Percentiles rank a stretch among this genome's conserved stretches.
phyloP scores from a whole-genome alignment of 2,113 vertebrate species.

The Antechinus stuartii region DNA sequence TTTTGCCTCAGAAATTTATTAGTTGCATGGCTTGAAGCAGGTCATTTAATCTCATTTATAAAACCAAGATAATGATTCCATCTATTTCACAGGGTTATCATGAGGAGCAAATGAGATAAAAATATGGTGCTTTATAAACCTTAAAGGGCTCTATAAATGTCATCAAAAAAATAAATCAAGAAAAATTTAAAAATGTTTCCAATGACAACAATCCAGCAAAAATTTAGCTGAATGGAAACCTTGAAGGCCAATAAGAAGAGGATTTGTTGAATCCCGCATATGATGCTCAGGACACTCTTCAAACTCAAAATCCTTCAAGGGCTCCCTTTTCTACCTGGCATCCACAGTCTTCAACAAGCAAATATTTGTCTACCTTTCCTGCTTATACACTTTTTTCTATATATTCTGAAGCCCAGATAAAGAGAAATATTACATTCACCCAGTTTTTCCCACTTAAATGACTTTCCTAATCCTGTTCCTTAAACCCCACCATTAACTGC shows the following conservation, averaged over 20 bases:
- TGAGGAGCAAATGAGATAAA: background rate
- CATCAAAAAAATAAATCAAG: background rate
- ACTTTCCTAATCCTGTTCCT: background rate
- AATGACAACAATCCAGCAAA: background rate
- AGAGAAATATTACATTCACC: background rate
- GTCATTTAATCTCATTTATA: background rate
- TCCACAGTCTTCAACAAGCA: background rate
- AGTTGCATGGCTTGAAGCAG: background rate
- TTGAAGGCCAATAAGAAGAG: background rate
- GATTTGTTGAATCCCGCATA: background rate
- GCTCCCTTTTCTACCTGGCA: background rate
- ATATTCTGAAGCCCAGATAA: background rate
- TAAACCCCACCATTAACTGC: background rate
- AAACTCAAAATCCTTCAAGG: background rate
- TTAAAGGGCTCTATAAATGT: background rate
- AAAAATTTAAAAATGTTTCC: background rate
- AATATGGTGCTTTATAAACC: background rate
- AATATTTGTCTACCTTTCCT: background rate
- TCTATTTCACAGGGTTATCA: background rate
- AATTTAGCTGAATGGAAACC: background rate
- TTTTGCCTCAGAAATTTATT: background rate
- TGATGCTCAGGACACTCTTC: background rate
- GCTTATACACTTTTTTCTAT: background rate
- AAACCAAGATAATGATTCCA: background rate
- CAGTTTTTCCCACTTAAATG: background rate